Evolutionary conservation across 1,140 invertebrate genomes (phyloP), one percentile per base, ranked within the genome.

Genomic region (Lucilia cuprina): DNA sequence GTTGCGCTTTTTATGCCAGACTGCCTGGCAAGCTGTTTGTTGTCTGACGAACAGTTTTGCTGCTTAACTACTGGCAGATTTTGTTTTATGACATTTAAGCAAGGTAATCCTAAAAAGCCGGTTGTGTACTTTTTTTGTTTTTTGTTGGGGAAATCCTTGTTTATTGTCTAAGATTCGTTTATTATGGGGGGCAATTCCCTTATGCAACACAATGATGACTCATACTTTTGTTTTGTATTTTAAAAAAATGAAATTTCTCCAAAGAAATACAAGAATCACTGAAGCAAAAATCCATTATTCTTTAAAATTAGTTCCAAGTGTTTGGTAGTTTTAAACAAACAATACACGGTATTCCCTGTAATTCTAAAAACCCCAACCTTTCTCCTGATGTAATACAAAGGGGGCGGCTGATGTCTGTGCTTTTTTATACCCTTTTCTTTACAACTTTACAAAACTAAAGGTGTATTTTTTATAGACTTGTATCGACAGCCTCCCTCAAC

Each of bases 1-100:
- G 77, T 80, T 80, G 77, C 77, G 77, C 77, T 80, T 80, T 80
- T 80, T 80, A 49, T 80, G 41, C 77, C 41, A n/a, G 77, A 5
- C 10, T 49, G 25, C 3, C 41, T 34, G 41, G 12, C 35, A 41
- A 41, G 8, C 35, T 41, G 3, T 41, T 41, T 30, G n/a, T 5
- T n/a, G n/a, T n/a, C n/a, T n/a, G n/a, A n/a, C n/a, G n/a, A n/a
- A n/a, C n/a, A n/a, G n/a, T n/a, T n/a, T n/a, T n/a, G n/a, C n/a
- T n/a, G n/a, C n/a, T n/a, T n/a, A n/a, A 41, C 2, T 12, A n/a
- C 5, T 19, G 19, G 2, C 65, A 21, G n/a, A 17, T 60, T 60
- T 14, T 21, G 65, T 70, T 70, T 70, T 70, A 13, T 55, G 35
- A 41, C 55, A 7, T 70, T 70, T 70, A 70, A 70, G 65, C 65